phyloP scores from a whole-genome alignment of 1,140 invertebrate genomes.

The Argopecten irradians region DNA sequence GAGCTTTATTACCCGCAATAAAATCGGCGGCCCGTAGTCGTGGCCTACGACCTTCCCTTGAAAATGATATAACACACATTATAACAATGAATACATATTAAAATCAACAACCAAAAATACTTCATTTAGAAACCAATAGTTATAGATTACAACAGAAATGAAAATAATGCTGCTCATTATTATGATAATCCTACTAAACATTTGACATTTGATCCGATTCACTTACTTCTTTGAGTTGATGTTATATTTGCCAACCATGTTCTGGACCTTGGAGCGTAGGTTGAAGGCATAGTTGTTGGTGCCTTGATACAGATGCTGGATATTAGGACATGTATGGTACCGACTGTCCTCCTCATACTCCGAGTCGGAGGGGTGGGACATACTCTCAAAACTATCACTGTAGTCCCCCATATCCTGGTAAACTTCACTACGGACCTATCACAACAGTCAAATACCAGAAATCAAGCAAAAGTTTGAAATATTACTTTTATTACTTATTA shows the following conservation, averaged over 20 bases:
- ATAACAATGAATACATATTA: too few species aligned
- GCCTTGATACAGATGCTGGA: slow-evolving; percentile 87
- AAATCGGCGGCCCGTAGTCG: slow-evolving; percentile 78
- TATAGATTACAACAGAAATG: too few species aligned
- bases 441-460: too few species aligned
- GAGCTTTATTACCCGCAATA: slow-evolving; percentile 90
- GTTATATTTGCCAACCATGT: slow-evolving; percentile 85
- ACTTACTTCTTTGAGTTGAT: background rate
- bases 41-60: slow-evolving; percentile 33
- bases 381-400: slow-evolving; percentile 23
- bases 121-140: too few species aligned
- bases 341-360: slow-evolving; percentile 42
- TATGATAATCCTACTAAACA: background rate
- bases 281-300: slow-evolving; percentile 79
- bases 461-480: too few species aligned
- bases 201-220: background rate
- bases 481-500: too few species aligned
- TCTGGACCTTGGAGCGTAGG: slow-evolving; percentile 80
- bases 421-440: slow-evolving; percentile 56
- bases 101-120: too few species aligned
- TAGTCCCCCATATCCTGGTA: slow-evolving; percentile 55
- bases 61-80: slow-evolving; percentile 1
- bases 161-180: too few species aligned
- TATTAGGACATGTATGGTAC: slow-evolving; percentile 86
- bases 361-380: background rate